Base-by-base conservation (phyloP, 1,140 invertebrate genomes). In the Hyposmocoma kahamanoa region DNA sequence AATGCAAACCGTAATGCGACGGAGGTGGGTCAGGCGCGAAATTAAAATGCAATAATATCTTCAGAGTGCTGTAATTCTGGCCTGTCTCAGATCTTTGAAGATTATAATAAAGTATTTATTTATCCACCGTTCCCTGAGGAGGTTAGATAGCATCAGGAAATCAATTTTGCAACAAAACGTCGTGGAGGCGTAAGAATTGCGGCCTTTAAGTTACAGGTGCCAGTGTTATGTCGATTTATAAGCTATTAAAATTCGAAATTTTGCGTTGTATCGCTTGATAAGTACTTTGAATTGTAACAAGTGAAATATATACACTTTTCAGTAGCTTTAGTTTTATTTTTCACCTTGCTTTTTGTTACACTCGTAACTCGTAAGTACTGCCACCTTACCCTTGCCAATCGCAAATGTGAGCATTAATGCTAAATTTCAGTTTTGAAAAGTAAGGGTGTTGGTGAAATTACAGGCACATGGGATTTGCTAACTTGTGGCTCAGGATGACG, bases 21-120 rank as follows among this genome's bases (percentile, higher is more conserved):
- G 66, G 65, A 69, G 77, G 75, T 68, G 77, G 77, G 76, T 58
- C 68, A 51, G 53, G 56, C 45, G 58, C 59, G 57, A 66, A 78
- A 84, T 81, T 84, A 84, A 84, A 84, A 84, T 71, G 77, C 77
- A 81, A 81, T 84, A 84, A 84, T 80, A 80, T 76, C 70, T 67
- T 61, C 60, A 38, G 50, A 60, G 56, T 59, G 60, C 67, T 60
- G 73, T 80, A 79, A 78, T 75, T 71, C 77, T 68, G 75, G 68
- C 73, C 74, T 81, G 79, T 77, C 77, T 73, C 68, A 66, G 75
- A 83, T 73, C 71, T 64, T 45, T 53, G 53, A 50, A 76, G 79
- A 83, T 83, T 76, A 81, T 77, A 67, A 66, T 73, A 78, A 81
- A 84, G 71, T 84, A 81, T 81, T 84, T 84, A 84, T 84, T 84